These are phyloP conservation scores for Drosophila pullipes DNA, from an alignment of 2,888 invertebrate genomes.

Conservation along the genomic window DNA sequence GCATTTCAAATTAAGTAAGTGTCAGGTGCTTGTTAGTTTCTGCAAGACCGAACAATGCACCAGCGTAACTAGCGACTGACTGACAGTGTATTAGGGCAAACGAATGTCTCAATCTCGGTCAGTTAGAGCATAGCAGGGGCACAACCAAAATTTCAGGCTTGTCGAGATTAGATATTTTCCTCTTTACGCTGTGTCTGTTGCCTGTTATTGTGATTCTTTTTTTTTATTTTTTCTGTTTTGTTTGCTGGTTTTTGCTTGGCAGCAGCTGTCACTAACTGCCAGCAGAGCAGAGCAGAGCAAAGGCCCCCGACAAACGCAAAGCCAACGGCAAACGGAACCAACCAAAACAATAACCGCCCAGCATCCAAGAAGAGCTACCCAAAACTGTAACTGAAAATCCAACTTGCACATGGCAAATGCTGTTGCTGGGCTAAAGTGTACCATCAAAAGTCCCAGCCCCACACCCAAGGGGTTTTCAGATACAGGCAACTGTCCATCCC, in stretches of 20 bases:
- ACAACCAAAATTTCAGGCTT: conserved; percentile 26
- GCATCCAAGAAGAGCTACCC: conserved; percentile 24
- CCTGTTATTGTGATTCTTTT: conserved; percentile 18
- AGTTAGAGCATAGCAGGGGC: not conserved
- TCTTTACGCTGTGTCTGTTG: conserved; percentile 28
- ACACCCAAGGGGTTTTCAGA: conserved; percentile 24
- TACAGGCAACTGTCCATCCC: conserved; percentile 61
- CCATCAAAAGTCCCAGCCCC: not conserved
- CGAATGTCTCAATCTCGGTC: conserved; percentile 32
- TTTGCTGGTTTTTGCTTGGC: conserved; percentile 24
- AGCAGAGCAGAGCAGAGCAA: conserved; percentile 22
- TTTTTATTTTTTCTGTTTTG: conserved; percentile 22
- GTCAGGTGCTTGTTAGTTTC: conserved; percentile 22
- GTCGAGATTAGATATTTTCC: conserved; percentile 52
- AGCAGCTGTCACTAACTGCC: conserved; percentile 79
- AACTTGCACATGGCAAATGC: conserved; percentile 53
- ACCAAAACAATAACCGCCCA: conserved; percentile 39
- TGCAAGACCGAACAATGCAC: conserved; percentile 5
- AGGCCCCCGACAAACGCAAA: conserved; percentile 5
- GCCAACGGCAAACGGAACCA: conserved; percentile 30
- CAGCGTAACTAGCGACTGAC: not conserved
- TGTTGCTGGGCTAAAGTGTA: conserved; percentile 39
- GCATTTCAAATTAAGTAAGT: conserved; percentile 21
- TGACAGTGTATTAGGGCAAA: conserved; percentile 4
- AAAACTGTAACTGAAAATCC: conserved; percentile 14